Evolutionary conservation across 2,888 invertebrate species (phyloP).

Genomic region (Tipula lateralis): DNA sequence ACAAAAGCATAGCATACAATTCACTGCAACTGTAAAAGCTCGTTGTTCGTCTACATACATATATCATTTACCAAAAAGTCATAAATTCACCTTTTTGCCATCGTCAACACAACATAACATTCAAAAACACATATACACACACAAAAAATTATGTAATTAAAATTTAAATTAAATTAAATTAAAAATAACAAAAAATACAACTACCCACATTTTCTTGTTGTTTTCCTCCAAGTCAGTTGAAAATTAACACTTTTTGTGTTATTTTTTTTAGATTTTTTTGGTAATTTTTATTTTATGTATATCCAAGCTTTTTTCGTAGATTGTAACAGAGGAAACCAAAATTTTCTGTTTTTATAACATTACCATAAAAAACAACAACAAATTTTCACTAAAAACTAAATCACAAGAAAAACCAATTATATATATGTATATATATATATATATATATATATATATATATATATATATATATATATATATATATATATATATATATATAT

Average conservation of each 20-base stretch:
- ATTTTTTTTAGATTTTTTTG: not conserved
- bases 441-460: not conserved
- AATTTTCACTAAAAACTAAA: not conserved
- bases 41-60: not conserved
- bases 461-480: not conserved
- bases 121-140: not conserved
- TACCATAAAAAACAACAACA: not conserved
- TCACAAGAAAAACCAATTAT: not conserved
- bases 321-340: not conserved
- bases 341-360: not conserved
- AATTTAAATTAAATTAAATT: slow-evolving; percentile 11
- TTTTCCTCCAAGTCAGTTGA: not conserved
- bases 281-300: not conserved
- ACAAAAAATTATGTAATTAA: slow-evolving; percentile 6
- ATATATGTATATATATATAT: not conserved
- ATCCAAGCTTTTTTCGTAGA: not conserved
- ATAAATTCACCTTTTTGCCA: not conserved
- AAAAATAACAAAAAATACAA: not conserved
- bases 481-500: not conserved
- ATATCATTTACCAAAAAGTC: not conserved
- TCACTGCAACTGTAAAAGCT: not conserved
- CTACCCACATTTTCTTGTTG: slow-evolving; percentile 11
- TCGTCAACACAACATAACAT: not conserved
- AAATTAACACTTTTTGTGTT: not conserved
- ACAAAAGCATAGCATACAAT: not conserved